Percentiles rank a stretch among this genome's conserved stretches.
Evolutionary conservation across 2,797 vertebrate genomes (phyloP).

Genomic region (Holocentrus rufus): DNA sequence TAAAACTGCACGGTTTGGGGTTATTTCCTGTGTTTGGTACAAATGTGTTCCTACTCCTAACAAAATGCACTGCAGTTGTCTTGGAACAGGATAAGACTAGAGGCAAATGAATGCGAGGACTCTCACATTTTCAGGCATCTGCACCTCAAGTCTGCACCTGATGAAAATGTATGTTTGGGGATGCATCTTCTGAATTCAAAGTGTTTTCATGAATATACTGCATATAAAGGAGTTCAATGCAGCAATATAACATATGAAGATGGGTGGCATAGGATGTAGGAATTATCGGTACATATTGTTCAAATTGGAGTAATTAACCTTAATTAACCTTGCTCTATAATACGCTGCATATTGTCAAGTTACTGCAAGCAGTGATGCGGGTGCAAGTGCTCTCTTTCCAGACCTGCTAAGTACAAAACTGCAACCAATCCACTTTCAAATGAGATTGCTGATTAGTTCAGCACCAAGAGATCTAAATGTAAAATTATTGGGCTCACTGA

Average conservation of each 20-base stretch:
- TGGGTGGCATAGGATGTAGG: slow-evolving; percentile 13
- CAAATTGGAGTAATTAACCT: slow-evolving; percentile 74
- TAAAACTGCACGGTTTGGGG: too few species aligned
- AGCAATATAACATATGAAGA: slow-evolving; percentile 30
- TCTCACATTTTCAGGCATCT: too few species aligned
- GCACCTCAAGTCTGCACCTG: not conserved
- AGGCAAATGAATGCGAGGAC: too few species aligned
- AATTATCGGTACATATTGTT: slow-evolving; percentile 61
- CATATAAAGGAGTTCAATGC: not conserved
- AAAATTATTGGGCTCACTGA: slow-evolving; percentile 79
- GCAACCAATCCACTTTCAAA: slow-evolving; percentile 68
- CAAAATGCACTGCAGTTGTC: too few species aligned
- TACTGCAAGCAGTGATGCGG: slow-evolving; percentile 45
- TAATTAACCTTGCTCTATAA: slow-evolving; percentile 74
- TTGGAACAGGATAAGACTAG: not conserved
- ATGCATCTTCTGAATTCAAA: not conserved
- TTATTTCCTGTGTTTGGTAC: too few species aligned
- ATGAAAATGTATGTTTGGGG: not conserved
- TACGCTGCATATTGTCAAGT: slow-evolving; percentile 58
- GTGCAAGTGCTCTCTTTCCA: slow-evolving; percentile 48
- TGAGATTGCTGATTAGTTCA: slow-evolving; percentile 80
- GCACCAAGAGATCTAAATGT: slow-evolving; percentile 78
- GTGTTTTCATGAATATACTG: not conserved
- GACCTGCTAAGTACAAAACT: slow-evolving; percentile 62
- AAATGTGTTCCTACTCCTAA: too few species aligned